phyloP scores from a whole-genome alignment of 2,888 invertebrate genomes.

The Trissonchulus sp. region DNA sequence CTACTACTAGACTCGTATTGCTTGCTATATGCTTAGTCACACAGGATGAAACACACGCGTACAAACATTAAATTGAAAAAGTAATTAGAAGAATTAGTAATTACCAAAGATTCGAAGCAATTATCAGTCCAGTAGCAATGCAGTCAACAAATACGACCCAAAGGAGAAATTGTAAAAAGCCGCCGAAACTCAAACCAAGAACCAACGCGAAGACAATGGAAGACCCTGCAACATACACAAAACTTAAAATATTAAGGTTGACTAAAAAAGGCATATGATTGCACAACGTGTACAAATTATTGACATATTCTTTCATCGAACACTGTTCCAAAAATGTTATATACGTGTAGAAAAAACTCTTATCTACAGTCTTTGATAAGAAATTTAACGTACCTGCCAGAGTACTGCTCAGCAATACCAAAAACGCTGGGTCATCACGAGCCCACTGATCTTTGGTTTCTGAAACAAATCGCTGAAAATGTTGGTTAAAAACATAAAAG shows the following conservation, averaged over 20 bases:
- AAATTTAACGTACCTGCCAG: slow-evolving; percentile 56
- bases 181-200: slow-evolving; percentile 62
- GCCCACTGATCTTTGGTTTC: slow-evolving; percentile 98
- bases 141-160: slow-evolving; percentile 92
- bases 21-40: too few relatives aligned
- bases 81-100: slow-evolving; percentile 36
- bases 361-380: background rate
- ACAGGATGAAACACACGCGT: too few relatives aligned
- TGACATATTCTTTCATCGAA: too few relatives aligned
- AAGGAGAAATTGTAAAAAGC: slow-evolving; percentile 71
- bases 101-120: slow-evolving; percentile 82
- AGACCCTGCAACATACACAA: slow-evolving; percentile 66
- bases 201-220: slow-evolving; percentile 80
- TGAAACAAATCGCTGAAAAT: slow-evolving; percentile 56
- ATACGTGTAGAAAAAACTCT: background rate
- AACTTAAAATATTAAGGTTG: too few relatives aligned
- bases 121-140: slow-evolving; percentile 74
- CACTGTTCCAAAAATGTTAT: too few relatives aligned
- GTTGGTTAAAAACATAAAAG: too few relatives aligned
- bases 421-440: slow-evolving; percentile 94
- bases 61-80: background rate
- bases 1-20: too few relatives aligned
- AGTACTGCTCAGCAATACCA: slow-evolving; percentile 80
- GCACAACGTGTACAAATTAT: too few relatives aligned
- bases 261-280: too few relatives aligned